Conservation (phyloP, 2,888 invertebrate species). For the Ormyrus thymus region DNA sequence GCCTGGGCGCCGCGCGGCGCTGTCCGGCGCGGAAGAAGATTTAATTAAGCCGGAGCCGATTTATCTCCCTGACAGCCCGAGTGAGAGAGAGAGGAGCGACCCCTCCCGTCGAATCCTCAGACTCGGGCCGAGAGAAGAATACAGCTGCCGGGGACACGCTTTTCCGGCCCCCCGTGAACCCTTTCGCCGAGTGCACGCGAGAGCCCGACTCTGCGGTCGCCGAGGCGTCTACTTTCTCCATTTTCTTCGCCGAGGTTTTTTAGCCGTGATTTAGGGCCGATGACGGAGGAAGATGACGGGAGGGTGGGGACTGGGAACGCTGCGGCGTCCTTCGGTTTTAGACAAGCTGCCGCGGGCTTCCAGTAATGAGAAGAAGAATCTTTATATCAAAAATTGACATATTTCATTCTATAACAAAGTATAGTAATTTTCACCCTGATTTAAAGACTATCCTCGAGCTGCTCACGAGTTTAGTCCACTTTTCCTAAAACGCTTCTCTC, state of each 20-base stretch:
- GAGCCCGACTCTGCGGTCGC: slow-evolving; percentile 25
- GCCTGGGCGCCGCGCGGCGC: neutral
- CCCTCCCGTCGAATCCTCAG: too few species aligned
- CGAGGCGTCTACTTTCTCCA: neutral
- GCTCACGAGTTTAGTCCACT: too few species aligned
- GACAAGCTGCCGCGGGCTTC: too few species aligned
- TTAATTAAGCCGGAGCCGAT: slow-evolving; percentile 75
- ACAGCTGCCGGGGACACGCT: too few species aligned
- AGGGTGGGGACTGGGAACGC: neutral
- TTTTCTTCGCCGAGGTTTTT: slow-evolving; percentile 26
- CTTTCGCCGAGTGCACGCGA: slow-evolving; percentile 51
- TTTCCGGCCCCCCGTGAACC: slow-evolving; percentile 52
- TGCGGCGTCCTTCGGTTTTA: too few species aligned
- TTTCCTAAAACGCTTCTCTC: too few species aligned
- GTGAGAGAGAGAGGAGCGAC: slow-evolving; percentile 41
- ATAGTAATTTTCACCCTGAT: too few species aligned
- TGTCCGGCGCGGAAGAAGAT: slow-evolving; percentile 72
- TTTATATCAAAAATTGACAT: too few species aligned
- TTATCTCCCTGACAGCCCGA: slow-evolving; percentile 74
- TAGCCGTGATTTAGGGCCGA: slow-evolving; percentile 47
- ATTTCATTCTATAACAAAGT: too few species aligned
- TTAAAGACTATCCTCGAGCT: too few species aligned
- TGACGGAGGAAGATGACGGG: neutral
- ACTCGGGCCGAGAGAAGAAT: too few species aligned
- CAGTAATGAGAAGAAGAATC: too few species aligned